phyloP scores from a whole-genome alignment of 2,797 vertebrate genomes.

The Numenius phaeopus region DNA sequence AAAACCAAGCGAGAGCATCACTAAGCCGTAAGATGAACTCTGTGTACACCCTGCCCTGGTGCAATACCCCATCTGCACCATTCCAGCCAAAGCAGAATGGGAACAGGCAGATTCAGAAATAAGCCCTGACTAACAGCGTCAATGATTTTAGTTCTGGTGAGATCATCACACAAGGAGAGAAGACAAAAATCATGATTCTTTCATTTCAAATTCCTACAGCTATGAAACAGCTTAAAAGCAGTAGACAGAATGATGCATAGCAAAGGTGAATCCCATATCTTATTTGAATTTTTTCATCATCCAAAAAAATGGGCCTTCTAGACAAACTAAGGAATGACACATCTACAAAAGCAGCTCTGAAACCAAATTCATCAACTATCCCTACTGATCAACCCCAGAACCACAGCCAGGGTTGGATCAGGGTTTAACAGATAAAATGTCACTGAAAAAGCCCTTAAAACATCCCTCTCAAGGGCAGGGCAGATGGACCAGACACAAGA shows the following conservation, averaged over 20 bases:
- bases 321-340: neutral
- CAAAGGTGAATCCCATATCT: neutral
- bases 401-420: neutral
- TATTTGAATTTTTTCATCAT: neutral
- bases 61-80: neutral
- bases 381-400: neutral
- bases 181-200: neutral
- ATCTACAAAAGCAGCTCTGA: neutral
- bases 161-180: neutral
- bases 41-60: neutral
- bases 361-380: neutral
- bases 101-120: neutral
- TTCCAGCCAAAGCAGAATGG: neutral
- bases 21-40: neutral
- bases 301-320: neutral
- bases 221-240: neutral
- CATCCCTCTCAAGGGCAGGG: neutral
- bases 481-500: neutral
- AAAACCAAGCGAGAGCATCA: neutral
- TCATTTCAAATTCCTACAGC: neutral
- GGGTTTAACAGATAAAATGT: neutral
- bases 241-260: neutral
- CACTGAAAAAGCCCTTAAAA: neutral
- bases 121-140: accelerated
- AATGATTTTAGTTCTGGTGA: neutral